phyloP scores from a whole-genome alignment of 30 jellyfish, hydroid and myxozoan genomes.

The Hydractinia symbiolongicarpus region DNA sequence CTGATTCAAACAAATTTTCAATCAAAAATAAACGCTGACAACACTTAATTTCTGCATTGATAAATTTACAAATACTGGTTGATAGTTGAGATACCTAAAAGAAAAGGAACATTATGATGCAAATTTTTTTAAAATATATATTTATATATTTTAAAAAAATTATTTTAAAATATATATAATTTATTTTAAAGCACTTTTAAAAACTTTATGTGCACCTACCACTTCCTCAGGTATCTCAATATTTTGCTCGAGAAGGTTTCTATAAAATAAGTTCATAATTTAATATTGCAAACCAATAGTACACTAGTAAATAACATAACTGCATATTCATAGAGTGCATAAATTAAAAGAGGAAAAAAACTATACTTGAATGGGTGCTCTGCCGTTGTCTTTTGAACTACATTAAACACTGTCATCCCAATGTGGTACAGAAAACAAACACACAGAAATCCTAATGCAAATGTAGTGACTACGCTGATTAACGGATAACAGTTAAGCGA shows the following conservation, averaged over 20 bases:
- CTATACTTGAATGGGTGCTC: conserved; percentile 96
- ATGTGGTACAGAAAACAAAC: conserved; percentile 86
- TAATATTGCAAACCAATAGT: neutral
- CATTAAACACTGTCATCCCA: conserved; percentile 96
- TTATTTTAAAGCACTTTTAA: neutral
- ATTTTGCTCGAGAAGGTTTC: conserved; percentile 75
- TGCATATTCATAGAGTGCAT: neutral
- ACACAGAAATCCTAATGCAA: conserved; percentile 62
- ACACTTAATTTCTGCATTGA: conserved; percentile 34
- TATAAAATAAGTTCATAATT: neutral
- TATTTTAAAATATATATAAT: neutral
- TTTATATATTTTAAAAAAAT: neutral
- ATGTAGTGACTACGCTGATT: conserved; percentile 62
- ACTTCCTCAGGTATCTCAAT: conserved; percentile 66
- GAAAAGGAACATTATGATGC: neutral
- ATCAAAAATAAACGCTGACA: conserved; percentile 52
- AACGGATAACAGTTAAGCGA: conserved; percentile 66
- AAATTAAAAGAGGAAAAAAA: neutral
- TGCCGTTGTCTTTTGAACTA: conserved; percentile 90
- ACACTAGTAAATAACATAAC: neutral
- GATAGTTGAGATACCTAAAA: neutral
- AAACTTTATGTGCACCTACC: conserved; percentile 34
- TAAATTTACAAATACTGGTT: neutral
- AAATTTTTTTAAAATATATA: neutral
- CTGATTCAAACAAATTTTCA: conserved; percentile 75